Percentiles rank a stretch among this genome's conserved stretches.
These are phyloP conservation scores for Drosophila pseudotalamancana DNA, from an alignment of 2,888 invertebrate genomes.

Conservation along the genomic window DNA sequence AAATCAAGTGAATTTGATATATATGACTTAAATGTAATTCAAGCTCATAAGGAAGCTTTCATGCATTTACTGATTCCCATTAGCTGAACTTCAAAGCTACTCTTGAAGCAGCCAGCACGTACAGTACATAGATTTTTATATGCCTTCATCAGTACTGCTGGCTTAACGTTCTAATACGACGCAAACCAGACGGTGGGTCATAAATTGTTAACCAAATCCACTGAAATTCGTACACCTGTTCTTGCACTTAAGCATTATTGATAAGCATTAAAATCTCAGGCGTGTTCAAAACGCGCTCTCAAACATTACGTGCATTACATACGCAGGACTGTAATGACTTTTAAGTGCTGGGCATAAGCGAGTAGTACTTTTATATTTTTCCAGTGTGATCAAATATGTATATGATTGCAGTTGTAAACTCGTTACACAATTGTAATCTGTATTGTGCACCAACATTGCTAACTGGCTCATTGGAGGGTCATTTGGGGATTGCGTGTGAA, in stretches of 20 bases:
- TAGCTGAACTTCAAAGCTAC: constrained; percentile 12
- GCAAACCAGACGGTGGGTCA: constrained; percentile 12
- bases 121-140: constrained; percentile 66
- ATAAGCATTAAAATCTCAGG: constrained; percentile 71
- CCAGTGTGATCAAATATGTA: not conserved
- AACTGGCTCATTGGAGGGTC: not conserved
- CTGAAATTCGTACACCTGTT: constrained; percentile 69
- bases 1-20: constrained; percentile 10
- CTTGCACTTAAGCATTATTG: constrained; percentile 65
- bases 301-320: constrained; percentile 59
- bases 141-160: constrained; percentile 18
- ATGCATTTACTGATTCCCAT: constrained; percentile 3
- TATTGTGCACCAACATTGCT: not conserved
- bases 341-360: constrained; percentile 13
- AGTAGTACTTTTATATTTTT: not conserved
- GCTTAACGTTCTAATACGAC: constrained; percentile 33
- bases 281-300: constrained; percentile 68
- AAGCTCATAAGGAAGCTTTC: constrained; percentile 5
- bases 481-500: not conserved
- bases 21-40: not conserved
- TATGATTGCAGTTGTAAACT: constrained; percentile 46
- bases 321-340: constrained; percentile 43
- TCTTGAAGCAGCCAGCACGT: constrained; percentile 51
- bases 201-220: constrained; percentile 66
- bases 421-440: constrained; percentile 34